A percentile compares a stretch with the other conserved stretches of the same genome.
phyloP scores from a whole-genome alignment of 2,113 vertebrate species.

The Spermophilus dauricus region DNA sequence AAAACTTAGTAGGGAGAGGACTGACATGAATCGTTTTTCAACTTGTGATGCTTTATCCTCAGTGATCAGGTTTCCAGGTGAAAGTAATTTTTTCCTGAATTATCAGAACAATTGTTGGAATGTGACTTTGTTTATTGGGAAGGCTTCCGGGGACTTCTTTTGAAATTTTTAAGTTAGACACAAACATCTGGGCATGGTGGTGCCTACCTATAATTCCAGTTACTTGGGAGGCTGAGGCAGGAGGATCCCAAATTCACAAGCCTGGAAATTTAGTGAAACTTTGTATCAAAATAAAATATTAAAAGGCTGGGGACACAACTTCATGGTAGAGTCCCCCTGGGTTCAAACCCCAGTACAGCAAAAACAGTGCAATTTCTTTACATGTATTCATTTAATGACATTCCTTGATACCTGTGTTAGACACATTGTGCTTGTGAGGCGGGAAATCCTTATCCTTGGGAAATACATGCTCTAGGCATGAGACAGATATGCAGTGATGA shows the following conservation, averaged over 20 bases:
- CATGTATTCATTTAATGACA: background rate
- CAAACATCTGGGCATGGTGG: background rate
- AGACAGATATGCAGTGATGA: background rate
- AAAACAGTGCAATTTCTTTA: background rate
- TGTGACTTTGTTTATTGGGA: background rate
- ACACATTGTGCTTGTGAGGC: background rate
- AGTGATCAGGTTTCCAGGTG: background rate
- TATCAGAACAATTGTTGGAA: background rate
- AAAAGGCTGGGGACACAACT: background rate
- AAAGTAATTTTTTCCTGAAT: slow-evolving; percentile 19
- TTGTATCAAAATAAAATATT: background rate
- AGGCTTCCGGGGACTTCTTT: background rate
- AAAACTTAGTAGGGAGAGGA: slow-evolving; percentile 11
- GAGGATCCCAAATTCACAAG: no score
- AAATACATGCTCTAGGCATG: background rate
- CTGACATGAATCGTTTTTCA: background rate
- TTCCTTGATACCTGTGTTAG: background rate
- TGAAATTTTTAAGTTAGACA: background rate
- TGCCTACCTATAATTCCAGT: background rate
- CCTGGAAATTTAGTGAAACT: background rate
- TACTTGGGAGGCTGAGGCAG: background rate
- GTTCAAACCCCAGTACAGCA: background rate
- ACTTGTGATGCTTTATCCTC: background rate
- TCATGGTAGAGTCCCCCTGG: background rate
- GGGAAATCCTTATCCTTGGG: background rate